Conservation (phyloP, 2,888 invertebrate genomes). For the Cylloceria caligata region DNA sequence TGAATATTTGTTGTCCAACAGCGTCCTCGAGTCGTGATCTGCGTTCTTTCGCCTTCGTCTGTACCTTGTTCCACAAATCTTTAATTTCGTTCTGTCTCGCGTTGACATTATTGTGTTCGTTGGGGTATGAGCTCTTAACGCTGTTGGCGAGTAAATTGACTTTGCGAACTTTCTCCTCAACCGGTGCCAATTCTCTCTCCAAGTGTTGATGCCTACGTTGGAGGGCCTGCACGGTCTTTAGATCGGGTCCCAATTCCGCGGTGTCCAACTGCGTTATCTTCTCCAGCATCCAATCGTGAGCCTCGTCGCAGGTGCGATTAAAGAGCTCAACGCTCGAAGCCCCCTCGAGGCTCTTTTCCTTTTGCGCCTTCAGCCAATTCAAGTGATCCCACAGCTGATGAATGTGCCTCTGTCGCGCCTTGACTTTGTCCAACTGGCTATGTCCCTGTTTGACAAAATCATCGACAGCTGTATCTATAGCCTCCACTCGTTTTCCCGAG, state of each 20-base stretch:
- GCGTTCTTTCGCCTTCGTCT: constrained; percentile 93
- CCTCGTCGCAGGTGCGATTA: constrained; percentile 97
- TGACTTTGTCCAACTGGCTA: constrained; percentile 93
- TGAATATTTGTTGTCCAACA: constrained; percentile 97
- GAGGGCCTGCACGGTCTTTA: constrained; percentile 95
- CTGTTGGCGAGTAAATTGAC: constrained; percentile 95
- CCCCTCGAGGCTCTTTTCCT: constrained; percentile 96
- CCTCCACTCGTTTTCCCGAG: constrained; percentile 95
- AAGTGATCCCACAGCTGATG: constrained; percentile 95
- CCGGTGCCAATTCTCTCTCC: constrained; percentile 96
- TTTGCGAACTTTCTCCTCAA: constrained; percentile 95
- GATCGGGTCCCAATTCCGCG: constrained; percentile 91
- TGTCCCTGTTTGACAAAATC: constrained; percentile 94
- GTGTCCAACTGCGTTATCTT: constrained; percentile 96
- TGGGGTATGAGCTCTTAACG: constrained; percentile 96
- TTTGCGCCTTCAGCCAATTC: constrained; percentile 93
- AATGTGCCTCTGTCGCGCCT: constrained; percentile 92
- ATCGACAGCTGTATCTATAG: constrained; percentile 94
- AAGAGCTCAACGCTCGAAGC: constrained; percentile 97
- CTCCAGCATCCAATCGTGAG: constrained; percentile 98
- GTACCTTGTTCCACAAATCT: constrained; percentile 94
- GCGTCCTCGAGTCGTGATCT: constrained; percentile 95
- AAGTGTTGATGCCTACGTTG: constrained; percentile 97
- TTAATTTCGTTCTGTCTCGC: constrained; percentile 93
- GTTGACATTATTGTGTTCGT: constrained; percentile 94